Conservation (phyloP, 2,797 vertebrate species). For the Ceyx erithaca region DNA sequence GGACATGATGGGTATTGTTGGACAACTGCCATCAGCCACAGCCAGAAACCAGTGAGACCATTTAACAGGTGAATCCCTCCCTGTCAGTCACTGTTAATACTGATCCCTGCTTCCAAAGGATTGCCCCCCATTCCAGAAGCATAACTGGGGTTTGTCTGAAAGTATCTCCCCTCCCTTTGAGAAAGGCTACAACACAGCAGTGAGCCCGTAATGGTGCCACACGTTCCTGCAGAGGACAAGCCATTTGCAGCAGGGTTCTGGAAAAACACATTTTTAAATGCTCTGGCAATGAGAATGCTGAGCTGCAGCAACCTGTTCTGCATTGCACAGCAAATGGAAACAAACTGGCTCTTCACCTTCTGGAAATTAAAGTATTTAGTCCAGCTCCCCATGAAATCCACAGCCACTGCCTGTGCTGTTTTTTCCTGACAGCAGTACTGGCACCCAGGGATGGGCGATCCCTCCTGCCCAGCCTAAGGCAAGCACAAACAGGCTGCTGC, state of each 20-base stretch:
- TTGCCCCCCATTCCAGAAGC: not conserved
- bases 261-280: not conserved
- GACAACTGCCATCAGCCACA: not conserved
- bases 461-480: not conserved
- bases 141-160: not conserved
- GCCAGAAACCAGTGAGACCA: not conserved
- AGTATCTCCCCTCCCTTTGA: not conserved
- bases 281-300: accelerated
- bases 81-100: not conserved
- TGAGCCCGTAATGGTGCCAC: not conserved
- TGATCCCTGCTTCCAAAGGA: not conserved
- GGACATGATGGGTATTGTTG: not conserved
- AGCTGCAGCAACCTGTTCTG: not conserved
- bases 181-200: accelerated
- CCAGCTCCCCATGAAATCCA: not conserved
- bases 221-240: accelerated
- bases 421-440: accelerated
- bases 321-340: accelerated
- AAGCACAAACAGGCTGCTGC: not conserved
- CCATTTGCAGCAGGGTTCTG: not conserved
- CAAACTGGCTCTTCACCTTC: not conserved
- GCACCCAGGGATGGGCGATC: accelerated
- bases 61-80: not conserved
- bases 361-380: not conserved
- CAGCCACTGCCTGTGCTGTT: not conserved